Conservation (phyloP, 2,888 invertebrate species). For the Nudaria mundana region DNA sequence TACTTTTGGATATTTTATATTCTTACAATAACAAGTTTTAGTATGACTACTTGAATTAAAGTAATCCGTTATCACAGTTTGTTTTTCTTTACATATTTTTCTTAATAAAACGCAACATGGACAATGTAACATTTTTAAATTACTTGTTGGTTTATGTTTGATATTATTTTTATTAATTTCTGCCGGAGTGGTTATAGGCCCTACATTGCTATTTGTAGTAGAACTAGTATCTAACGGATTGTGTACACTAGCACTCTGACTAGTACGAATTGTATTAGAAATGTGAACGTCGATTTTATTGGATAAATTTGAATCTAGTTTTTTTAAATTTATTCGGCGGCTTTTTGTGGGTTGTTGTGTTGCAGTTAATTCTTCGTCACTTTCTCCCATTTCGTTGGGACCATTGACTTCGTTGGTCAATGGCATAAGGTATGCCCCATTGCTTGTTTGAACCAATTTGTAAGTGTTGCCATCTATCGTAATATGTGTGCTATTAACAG, state of each 20-base stretch:
- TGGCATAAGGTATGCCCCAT: conserved; percentile 47
- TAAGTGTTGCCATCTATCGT: conserved; percentile 29
- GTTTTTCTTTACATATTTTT: conserved; percentile 46
- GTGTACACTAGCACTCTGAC: no score
- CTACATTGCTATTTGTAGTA: conserved; percentile 31
- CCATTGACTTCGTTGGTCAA: no score
- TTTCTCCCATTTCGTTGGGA: no score
- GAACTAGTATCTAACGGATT: no score
- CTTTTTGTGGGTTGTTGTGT: no score
- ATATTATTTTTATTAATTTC: conserved; percentile 5
- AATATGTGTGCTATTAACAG: conserved; percentile 19
- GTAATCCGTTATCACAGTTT: conserved; percentile 56
- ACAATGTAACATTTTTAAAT: no score
- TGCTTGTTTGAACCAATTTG: conserved; percentile 44
- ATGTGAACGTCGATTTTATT: no score
- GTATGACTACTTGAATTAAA: conserved; percentile 36
- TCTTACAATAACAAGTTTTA: conserved; percentile 47
- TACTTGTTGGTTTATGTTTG: no score
- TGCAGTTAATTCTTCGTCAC: no score
- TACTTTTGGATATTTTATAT: conserved; percentile 44
- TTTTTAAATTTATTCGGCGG: no score
- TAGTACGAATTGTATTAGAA: no score
- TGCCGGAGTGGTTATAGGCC: conserved; percentile 31
- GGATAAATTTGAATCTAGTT: no score
- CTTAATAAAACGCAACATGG: conserved; percentile 54